A percentile compares a stretch with the other conserved stretches of the same genome.
These are phyloP conservation scores for Chiloscyllium plagiosum DNA, from an alignment of 2,113 vertebrate species.

Conservation along the genomic window DNA sequence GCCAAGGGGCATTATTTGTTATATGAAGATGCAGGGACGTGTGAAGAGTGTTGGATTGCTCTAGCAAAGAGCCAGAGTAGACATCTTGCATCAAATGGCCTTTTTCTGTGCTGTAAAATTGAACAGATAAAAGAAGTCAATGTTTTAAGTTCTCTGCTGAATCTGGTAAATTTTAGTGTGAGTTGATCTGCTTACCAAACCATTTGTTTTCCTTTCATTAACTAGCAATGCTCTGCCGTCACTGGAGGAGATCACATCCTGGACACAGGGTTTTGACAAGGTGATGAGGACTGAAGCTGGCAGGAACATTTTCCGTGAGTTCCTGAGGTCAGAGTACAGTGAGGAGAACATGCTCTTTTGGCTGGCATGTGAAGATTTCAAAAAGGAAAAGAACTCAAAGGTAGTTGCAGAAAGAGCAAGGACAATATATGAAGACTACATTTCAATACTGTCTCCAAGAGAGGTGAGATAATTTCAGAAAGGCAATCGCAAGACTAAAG, in stretches of 20 bases:
- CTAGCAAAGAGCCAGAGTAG: not conserved
- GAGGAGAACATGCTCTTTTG: constrained; percentile 98
- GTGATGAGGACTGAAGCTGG: constrained; percentile 90
- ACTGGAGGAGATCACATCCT: constrained; percentile 84
- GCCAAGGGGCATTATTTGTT: not conserved
- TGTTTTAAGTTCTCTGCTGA: not conserved
- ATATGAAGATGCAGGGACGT: not conserved
- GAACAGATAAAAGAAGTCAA: not conserved
- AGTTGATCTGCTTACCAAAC: not conserved
- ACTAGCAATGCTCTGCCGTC: constrained; percentile 68
- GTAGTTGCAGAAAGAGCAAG: constrained; percentile 84
- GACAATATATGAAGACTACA: constrained; percentile 96
- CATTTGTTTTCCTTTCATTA: constrained; percentile 26
- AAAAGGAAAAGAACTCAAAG: constrained; percentile 75
- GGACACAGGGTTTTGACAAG: constrained; percentile 95
- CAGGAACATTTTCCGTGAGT: constrained; percentile 85
- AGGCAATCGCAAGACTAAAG: not conserved
- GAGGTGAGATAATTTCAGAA: constrained; percentile 62
- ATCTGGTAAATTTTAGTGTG: not conserved
- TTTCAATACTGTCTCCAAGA: constrained; percentile 97
- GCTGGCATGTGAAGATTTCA: constrained; percentile 92
- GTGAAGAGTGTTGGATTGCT: not conserved
- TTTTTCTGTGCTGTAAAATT: not conserved
- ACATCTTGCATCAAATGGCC: not conserved
- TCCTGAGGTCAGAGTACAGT: constrained; percentile 93